Conservation (phyloP, 2,888 invertebrate species). For the Epicampocera succincta region DNA sequence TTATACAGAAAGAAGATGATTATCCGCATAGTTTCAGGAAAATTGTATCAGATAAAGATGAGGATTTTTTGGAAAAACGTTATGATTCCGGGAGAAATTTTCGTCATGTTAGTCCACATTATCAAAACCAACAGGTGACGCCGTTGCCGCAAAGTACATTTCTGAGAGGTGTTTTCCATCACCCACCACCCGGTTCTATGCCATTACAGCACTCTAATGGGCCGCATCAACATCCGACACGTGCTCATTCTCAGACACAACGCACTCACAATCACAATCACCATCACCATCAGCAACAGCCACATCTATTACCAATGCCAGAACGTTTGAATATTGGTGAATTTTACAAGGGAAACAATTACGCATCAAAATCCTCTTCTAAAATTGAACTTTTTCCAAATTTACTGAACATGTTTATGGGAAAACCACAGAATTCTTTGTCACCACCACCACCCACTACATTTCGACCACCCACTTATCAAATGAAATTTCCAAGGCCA, state of each 20-base stretch:
- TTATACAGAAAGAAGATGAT: conserved; percentile 84
- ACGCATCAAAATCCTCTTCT: conserved; percentile 70
- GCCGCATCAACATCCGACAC: conserved; percentile 13
- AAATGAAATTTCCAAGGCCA: conserved; percentile 73
- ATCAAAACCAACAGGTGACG: conserved; percentile 56
- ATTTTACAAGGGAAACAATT: conserved; percentile 74
- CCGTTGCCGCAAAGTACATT: conserved; percentile 76
- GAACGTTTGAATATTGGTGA: conserved; percentile 79
- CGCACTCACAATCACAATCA: conserved; percentile 1
- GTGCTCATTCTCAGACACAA: conserved; percentile 63
- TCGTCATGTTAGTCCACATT: conserved; percentile 61
- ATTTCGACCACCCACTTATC: conserved; percentile 76
- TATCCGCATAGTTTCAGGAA: conserved; percentile 79
- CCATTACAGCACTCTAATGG: conserved; percentile 13
- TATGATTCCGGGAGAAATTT: conserved; percentile 70
- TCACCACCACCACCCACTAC: conserved; percentile 76
- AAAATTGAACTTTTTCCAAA: conserved; percentile 75
- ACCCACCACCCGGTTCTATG: conserved; percentile 65
- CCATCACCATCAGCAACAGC: conserved; percentile 30
- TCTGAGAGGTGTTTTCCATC: conserved; percentile 74
- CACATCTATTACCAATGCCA: conserved; percentile 55
- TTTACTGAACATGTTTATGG: conserved; percentile 71
- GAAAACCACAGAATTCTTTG: conserved; percentile 52
- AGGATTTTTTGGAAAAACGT: conserved; percentile 74
- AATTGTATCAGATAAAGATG: conserved; percentile 70